Percentiles rank a stretch among this genome's conserved stretches.
These are phyloP conservation scores for Malthinus seriepunctatus DNA, from an alignment of 2,888 invertebrate species.

Conservation along the genomic window DNA sequence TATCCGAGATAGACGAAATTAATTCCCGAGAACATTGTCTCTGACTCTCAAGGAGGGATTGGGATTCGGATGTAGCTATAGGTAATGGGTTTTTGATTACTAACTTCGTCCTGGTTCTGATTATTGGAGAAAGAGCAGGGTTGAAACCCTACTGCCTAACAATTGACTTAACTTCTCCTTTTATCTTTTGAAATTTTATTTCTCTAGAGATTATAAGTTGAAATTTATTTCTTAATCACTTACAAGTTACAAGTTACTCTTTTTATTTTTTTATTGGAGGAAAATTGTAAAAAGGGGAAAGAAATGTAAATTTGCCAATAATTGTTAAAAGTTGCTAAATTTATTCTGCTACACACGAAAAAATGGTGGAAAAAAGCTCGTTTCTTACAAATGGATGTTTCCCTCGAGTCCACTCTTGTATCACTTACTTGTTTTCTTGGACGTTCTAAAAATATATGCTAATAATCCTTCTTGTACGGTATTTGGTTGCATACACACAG, in stretches of 20 bases:
- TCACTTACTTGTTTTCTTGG: slow-evolving; percentile 39
- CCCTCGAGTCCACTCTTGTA: slow-evolving; percentile 37
- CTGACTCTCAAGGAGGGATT: slow-evolving; percentile 26
- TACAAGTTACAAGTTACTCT: slow-evolving; percentile 18
- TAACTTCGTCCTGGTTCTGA: slow-evolving; percentile 39
- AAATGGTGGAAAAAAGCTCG: too few species aligned
- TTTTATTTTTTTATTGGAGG: background rate
- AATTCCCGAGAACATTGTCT: slow-evolving; percentile 34
- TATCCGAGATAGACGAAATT: slow-evolving; percentile 33
- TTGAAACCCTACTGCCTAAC: slow-evolving; percentile 41
- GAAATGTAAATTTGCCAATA: too few species aligned
- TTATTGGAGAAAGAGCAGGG: slow-evolving; percentile 35
- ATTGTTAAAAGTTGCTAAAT: too few species aligned
- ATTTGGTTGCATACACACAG: background rate
- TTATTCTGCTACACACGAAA: too few species aligned
- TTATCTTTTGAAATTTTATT: slow-evolving; percentile 34
- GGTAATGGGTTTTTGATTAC: slow-evolving; percentile 52
- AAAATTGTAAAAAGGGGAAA: too few species aligned
- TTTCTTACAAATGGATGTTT: slow-evolving; percentile 26
- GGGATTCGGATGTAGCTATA: slow-evolving; percentile 32
- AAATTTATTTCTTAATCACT: slow-evolving; percentile 21
- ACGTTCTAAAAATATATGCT: slow-evolving; percentile 17
- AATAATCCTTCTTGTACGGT: too few species aligned
- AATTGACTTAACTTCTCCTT: slow-evolving; percentile 41
- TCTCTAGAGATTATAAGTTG: slow-evolving; percentile 28